These are phyloP conservation scores for Lasius platythorax DNA, from an alignment of 2,888 invertebrate genomes.

Conservation along the genomic window DNA sequence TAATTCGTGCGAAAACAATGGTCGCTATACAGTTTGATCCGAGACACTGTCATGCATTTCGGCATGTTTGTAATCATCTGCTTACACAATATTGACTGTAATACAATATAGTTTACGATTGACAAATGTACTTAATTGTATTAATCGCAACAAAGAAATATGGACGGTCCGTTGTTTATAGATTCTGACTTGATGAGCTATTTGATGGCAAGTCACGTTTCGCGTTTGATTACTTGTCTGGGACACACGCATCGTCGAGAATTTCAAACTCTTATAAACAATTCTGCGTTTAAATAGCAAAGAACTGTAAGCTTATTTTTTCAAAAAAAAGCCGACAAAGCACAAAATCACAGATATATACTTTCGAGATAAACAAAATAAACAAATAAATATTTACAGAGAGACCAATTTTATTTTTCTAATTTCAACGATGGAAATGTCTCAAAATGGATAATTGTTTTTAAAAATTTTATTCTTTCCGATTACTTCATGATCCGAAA, in stretches of 20 bases:
- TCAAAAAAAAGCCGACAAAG: not conserved
- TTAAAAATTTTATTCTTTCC: no score
- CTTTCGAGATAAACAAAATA: not conserved
- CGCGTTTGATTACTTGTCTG: conserved; percentile 71
- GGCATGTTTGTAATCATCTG: not conserved
- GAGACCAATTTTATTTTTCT: not conserved
- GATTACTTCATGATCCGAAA: no score
- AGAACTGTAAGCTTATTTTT: not conserved
- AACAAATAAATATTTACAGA: not conserved
- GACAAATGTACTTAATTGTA: conserved; percentile 14
- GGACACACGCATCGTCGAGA: conserved; percentile 66
- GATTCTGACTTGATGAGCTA: conserved; percentile 73
- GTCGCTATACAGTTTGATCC: not conserved
- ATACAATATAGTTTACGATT: conserved; percentile 13
- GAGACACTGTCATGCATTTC: not conserved
- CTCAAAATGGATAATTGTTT: not conserved
- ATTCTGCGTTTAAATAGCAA: not conserved
- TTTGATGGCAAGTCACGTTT: conserved; percentile 76
- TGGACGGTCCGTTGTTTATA: conserved; percentile 8
- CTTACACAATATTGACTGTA: not conserved
- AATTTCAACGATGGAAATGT: not conserved
- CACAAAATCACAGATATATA: not conserved
- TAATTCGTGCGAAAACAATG: not conserved
- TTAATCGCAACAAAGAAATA: conserved; percentile 22
- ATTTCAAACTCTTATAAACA: conserved; percentile 47